phyloP scores from a whole-genome alignment of 2,888 invertebrate species.

The Hedya salicella region DNA sequence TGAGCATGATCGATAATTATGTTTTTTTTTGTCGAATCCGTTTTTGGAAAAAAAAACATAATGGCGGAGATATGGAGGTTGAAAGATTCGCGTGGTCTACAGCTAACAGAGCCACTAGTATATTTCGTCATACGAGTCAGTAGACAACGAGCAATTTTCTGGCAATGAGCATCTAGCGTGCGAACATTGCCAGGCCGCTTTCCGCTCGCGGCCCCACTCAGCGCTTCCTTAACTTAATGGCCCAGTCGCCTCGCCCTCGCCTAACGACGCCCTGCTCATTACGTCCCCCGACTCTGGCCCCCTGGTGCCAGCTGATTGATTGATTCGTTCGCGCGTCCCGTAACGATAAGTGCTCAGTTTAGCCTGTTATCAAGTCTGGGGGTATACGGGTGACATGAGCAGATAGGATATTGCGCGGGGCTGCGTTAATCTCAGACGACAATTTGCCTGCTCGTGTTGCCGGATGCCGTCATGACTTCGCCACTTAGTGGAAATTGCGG shows the following conservation, averaged over 20 bases:
- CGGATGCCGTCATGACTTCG: not conserved
- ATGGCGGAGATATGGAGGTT: too few relatives aligned
- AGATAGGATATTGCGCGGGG: conserved; percentile 6
- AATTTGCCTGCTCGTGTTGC: conserved; percentile 6
- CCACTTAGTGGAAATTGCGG: too few relatives aligned
- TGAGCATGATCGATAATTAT: too few relatives aligned
- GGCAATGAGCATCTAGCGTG: not conserved
- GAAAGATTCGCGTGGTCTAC: too few relatives aligned
- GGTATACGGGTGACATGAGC: conserved; percentile 43
- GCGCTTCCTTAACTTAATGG: conserved; percentile 35
- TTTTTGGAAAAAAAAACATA: too few relatives aligned
- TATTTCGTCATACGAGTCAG: too few relatives aligned
- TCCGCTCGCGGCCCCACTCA: conserved; percentile 39
- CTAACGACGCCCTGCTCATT: conserved; percentile 46
- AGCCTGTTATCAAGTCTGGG: conserved; percentile 66
- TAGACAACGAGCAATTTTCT: not conserved
- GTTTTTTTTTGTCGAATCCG: too few relatives aligned
- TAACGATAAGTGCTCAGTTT: conserved; percentile 70
- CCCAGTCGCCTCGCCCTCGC: conserved; percentile 36
- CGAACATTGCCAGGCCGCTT: conserved; percentile 6
- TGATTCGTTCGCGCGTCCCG: conserved; percentile 60
- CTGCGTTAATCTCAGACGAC: not conserved
- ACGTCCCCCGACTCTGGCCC: conserved; percentile 51
- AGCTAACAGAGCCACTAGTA: too few relatives aligned
- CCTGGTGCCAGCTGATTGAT: conserved; percentile 64